phyloP scores from a whole-genome alignment of 2,113 vertebrate genomes.

The Silurus glanis region DNA sequence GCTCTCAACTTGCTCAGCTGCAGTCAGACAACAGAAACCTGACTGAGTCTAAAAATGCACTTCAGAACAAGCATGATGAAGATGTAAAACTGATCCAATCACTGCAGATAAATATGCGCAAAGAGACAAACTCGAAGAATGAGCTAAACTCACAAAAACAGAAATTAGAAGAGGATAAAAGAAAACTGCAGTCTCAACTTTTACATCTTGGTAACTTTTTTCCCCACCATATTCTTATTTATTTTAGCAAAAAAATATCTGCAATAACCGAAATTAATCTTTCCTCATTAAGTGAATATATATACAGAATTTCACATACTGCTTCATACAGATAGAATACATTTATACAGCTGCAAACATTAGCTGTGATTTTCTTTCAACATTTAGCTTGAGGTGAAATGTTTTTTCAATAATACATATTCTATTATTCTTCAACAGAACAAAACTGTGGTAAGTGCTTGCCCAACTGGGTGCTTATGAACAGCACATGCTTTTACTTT shows the following conservation, averaged over 20 bases:
- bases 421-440: constrained; percentile 52
- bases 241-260: too few species aligned
- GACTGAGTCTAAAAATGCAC: constrained; percentile 26
- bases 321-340: too few species aligned
- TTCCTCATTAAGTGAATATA: too few species aligned
- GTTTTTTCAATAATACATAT: not conserved
- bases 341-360: too few species aligned
- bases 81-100: constrained; percentile 12
- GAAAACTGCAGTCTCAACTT: constrained; percentile 55
- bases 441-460: constrained; percentile 67
- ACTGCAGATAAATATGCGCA: constrained; percentile 27
- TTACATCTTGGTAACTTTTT: constrained; percentile 60
- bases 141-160: constrained; percentile 48
- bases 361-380: too few species aligned
- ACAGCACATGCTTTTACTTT: constrained; percentile 62
- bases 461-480: constrained; percentile 63
- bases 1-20: constrained; percentile 56
- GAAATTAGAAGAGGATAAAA: constrained; percentile 44
- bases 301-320: too few species aligned
- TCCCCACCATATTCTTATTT: too few species aligned
- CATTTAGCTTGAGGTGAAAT: not conserved
- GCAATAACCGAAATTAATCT: too few species aligned
- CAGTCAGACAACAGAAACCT: constrained; percentile 53
- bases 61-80: constrained; percentile 37
- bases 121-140: constrained; percentile 39